Evolutionary conservation across 2,888 invertebrate genomes (phyloP).

Genomic region (Lobophora halterata): DNA sequence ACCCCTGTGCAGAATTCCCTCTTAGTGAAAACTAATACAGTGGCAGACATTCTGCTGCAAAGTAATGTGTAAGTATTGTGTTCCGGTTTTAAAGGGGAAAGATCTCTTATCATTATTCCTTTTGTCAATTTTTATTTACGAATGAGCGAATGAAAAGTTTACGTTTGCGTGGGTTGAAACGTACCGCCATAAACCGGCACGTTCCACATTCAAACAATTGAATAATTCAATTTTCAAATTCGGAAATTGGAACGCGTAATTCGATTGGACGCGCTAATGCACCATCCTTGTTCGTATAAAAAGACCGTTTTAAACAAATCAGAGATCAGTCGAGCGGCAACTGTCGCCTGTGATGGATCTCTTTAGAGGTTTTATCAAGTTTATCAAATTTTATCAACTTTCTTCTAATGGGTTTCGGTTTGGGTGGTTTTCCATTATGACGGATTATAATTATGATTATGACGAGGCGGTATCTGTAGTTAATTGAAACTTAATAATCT

Average conservation of each 20-base stretch:
- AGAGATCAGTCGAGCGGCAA: conserved; percentile 52
- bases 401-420: conserved; percentile 44
- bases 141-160: too few relatives aligned
- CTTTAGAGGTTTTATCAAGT: conserved; percentile 32
- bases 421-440: conserved; percentile 47
- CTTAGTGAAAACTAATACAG: too few relatives aligned
- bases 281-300: conserved; percentile 65
- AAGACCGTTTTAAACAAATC: conserved; percentile 63
- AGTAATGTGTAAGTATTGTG: too few relatives aligned
- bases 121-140: too few relatives aligned
- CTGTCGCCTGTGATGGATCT: conserved; percentile 39
- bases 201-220: conserved; percentile 50
- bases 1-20: too few relatives aligned
- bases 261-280: conserved; percentile 69
- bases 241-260: conserved; percentile 65
- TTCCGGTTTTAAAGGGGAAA: too few relatives aligned
- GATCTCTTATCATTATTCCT: too few relatives aligned
- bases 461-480: conserved; percentile 43
- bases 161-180: too few relatives aligned
- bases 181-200: conserved; percentile 28
- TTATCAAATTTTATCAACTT: conserved; percentile 36
- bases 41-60: too few relatives aligned
- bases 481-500: conserved; percentile 51
- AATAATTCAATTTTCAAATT: conserved; percentile 68
- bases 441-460: conserved; percentile 37